Conservation (phyloP, 2,888 invertebrate species). For the Agonopterix subpropinquella region DNA sequence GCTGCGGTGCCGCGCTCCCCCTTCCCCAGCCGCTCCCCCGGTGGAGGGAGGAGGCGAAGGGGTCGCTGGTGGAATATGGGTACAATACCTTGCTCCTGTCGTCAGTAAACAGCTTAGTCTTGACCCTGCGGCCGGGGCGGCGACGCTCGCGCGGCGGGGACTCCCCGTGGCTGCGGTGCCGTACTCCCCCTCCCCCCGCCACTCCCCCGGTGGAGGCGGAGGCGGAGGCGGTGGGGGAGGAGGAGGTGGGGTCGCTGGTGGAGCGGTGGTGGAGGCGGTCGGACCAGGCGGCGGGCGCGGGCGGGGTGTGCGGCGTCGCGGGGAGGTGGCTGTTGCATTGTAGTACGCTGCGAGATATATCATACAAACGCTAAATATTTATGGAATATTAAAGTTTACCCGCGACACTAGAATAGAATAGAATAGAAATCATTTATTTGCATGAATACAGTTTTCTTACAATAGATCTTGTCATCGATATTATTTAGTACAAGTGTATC, state of each 20-base stretch:
- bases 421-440: no score
- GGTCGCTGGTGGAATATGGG: conserved; percentile 36
- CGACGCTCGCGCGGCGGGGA: conserved; percentile 55
- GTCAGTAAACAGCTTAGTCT: conserved; percentile 59
- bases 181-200: no score
- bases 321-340: conserved; percentile 40
- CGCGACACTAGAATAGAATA: no score
- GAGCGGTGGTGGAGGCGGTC: conserved; percentile 50
- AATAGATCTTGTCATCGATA: no score
- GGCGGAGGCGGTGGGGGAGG: conserved; percentile 26
- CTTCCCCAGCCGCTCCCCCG: conserved; percentile 8
- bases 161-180: conserved; percentile 30
- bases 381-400: no score
- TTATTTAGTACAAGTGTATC: no score
- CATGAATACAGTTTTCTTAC: no score
- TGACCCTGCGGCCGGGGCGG: conserved; percentile 46
- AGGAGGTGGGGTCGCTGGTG: conserved; percentile 49
- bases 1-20: conserved; percentile 7
- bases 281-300: no score
- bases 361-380: background rate
- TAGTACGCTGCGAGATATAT: conserved; percentile 44
- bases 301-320: no score
- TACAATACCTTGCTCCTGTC: conserved; percentile 30
- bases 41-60: conserved; percentile 43
- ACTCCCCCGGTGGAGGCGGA: conserved; percentile 29